Conservation (phyloP, 2,113 vertebrate species). For the Corydoras maculifer region DNA sequence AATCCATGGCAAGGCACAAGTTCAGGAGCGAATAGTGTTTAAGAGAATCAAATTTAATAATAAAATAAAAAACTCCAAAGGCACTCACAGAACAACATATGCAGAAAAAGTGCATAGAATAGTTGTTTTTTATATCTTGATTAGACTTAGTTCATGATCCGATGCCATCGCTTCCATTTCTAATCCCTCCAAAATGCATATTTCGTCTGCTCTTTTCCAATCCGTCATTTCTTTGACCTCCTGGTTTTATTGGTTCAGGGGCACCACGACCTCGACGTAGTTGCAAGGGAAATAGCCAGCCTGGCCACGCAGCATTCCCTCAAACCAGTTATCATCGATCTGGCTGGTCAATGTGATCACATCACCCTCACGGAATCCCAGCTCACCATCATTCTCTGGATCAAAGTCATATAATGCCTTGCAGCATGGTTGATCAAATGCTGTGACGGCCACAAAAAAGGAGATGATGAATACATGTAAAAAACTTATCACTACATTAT, state of each 20-base stretch:
- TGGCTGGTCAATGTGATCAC: slow-evolving; percentile 86
- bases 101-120: slow-evolving; percentile 3
- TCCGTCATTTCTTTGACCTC: slow-evolving; percentile 10
- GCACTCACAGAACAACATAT: neutral
- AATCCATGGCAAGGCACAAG: neutral
- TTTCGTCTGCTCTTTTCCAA: neutral
- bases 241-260: slow-evolving; percentile 71
- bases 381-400: slow-evolving; percentile 86
- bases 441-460: slow-evolving; percentile 41
- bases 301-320: slow-evolving; percentile 80
- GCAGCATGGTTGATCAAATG: slow-evolving; percentile 82
- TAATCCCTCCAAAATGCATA: neutral
- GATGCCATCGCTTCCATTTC: neutral
- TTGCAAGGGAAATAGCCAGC: slow-evolving; percentile 90
- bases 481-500: too few species aligned
- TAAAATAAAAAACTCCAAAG: neutral
- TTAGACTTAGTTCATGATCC: neutral
- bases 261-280: slow-evolving; percentile 91
- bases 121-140: neutral
- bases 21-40: slow-evolving; percentile 5
- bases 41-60: neutral
- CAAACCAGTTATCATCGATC: slow-evolving; percentile 97
- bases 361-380: slow-evolving; percentile 89
- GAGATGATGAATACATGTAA: too few species aligned
- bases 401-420: slow-evolving; percentile 94